Conservation (phyloP, 1,140 invertebrate species). For the Drosophila nannoptera region DNA sequence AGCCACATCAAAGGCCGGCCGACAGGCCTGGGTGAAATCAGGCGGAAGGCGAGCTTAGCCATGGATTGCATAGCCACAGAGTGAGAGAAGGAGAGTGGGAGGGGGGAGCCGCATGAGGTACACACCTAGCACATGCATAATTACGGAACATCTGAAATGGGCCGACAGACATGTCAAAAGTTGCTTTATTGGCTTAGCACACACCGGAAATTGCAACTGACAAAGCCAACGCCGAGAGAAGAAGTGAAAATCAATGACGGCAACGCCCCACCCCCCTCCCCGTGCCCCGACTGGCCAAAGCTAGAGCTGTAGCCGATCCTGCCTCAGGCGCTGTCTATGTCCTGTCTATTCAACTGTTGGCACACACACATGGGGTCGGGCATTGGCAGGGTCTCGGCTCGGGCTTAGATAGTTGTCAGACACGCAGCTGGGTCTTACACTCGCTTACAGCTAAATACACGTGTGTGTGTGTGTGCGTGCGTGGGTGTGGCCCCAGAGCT, state of each 20-base stretch:
- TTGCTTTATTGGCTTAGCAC: slow-evolving; percentile 71
- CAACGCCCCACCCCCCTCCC: too few relatives aligned
- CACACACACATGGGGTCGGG: slow-evolving; percentile 4
- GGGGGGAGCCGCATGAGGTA: not conserved
- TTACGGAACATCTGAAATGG: slow-evolving; percentile 53
- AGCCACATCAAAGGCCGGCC: not conserved
- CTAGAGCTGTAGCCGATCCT: not conserved
- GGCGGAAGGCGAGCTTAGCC: not conserved
- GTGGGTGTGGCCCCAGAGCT: slow-evolving; percentile 12
- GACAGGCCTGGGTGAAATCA: not conserved
- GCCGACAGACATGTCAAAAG: slow-evolving; percentile 66
- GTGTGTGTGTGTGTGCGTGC: not conserved
- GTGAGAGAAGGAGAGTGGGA: too few relatives aligned
- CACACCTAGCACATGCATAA: slow-evolving; percentile 36
- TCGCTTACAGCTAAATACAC: slow-evolving; percentile 5
- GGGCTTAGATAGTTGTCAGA: slow-evolving; percentile 37
- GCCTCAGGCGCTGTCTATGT: slow-evolving; percentile 2
- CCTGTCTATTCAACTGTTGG: slow-evolving; percentile 19
- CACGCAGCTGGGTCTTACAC: slow-evolving; percentile 21
- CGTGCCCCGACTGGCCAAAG: too few relatives aligned
- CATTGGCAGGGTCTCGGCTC: slow-evolving; percentile 32
- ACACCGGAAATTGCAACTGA: slow-evolving; percentile 58
- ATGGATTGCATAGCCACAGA: not conserved
- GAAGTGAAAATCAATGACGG: slow-evolving; percentile 39
- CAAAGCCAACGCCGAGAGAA: slow-evolving; percentile 21